Percentiles rank a stretch among this genome's conserved stretches.
phyloP scores from a whole-genome alignment of 1,140 invertebrate species.

The Proctacanthus coquilletti region DNA sequence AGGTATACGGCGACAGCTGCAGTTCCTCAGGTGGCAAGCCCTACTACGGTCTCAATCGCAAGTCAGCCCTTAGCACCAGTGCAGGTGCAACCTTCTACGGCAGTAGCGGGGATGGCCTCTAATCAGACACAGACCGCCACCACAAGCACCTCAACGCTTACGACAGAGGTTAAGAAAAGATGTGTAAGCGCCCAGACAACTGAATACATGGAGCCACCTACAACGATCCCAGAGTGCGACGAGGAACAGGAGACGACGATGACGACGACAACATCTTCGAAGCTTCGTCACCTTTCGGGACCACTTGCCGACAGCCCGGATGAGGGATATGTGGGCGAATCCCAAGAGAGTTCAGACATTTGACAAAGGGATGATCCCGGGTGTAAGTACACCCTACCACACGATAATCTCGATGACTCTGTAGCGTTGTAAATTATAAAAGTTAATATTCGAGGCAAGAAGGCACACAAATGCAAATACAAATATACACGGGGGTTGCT shows the following conservation, averaged over 20 bases:
- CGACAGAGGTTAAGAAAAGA: slow-evolving; percentile 17
- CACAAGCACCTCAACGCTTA: neutral
- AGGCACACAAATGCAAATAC: no score
- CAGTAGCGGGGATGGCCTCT: neutral
- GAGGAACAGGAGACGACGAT: slow-evolving; percentile 24
- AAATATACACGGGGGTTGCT: no score
- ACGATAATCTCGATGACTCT: slow-evolving; percentile 21
- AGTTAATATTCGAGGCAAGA: no score
- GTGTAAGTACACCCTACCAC: neutral
- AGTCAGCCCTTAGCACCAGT: slow-evolving; percentile 3
- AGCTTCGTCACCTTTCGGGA: slow-evolving; percentile 31
- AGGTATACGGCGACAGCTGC: slow-evolving; percentile 12
- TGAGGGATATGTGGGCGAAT: slow-evolving; percentile 73
- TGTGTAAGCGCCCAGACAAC: slow-evolving; percentile 42
- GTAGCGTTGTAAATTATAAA: slow-evolving; percentile 27
- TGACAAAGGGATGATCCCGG: slow-evolving; percentile 28
- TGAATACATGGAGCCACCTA: slow-evolving; percentile 28
- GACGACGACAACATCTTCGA: slow-evolving; percentile 26
- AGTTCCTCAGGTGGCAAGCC: slow-evolving; percentile 11
- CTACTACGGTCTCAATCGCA: slow-evolving; percentile 6
- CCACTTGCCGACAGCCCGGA: slow-evolving; percentile 69
- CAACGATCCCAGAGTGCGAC: slow-evolving; percentile 14
- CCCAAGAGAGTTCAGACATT: slow-evolving; percentile 37
- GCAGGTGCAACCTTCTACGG: neutral
- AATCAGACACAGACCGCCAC: slow-evolving; percentile 4